Evolutionary conservation across 1,140 invertebrate species (phyloP), one percentile per base, ranked within the genome.

Genomic region (Plectus sambesii): DNA sequence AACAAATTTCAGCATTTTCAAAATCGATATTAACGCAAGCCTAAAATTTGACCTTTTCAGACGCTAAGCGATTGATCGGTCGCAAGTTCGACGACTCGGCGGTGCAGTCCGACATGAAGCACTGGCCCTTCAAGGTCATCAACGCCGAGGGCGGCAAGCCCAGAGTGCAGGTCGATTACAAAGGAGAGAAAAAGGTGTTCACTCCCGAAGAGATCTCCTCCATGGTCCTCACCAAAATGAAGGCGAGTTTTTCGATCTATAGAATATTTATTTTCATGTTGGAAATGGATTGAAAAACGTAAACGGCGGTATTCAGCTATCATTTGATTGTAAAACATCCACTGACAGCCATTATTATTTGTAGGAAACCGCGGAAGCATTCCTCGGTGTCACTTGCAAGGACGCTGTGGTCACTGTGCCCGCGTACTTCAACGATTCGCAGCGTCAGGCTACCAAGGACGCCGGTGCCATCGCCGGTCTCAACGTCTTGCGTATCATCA

Each of bases 101-200:
- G 22, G 84, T 94, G 27, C 86, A 93, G 74, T 76, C 75, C 37
- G 89, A 94, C 66, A 92, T 92, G 84, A 92, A 73, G 49, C 85
- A 92, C 70, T 94, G 88, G 72, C 71, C 89, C 1, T 81, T 81
- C 62, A 49, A 51, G 35, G 62, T 64, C 6, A 50, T 62, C 42
- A 51, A 29, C 9, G 61, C 42, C 25, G 51, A 61, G 12, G 42
- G 47, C 20, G 43, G 44, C 5, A 63, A 63, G 40, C 60, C 63
- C 19, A 60, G 40, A 22, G 47, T 75, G 35, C 25, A 59, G 33
- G 72, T 75, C 4, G 64, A 71, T 44, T 75, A 83, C 83, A 89
- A 81, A 82, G 84, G 62, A 81, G 87, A 90, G 72, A 75, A 74
- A 51, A 89, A 89, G 71, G 81, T 79, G 51, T 89, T 90, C 78